phyloP scores from a whole-genome alignment of 2,113 vertebrate species.

The Takifugu bimaculatus region DNA sequence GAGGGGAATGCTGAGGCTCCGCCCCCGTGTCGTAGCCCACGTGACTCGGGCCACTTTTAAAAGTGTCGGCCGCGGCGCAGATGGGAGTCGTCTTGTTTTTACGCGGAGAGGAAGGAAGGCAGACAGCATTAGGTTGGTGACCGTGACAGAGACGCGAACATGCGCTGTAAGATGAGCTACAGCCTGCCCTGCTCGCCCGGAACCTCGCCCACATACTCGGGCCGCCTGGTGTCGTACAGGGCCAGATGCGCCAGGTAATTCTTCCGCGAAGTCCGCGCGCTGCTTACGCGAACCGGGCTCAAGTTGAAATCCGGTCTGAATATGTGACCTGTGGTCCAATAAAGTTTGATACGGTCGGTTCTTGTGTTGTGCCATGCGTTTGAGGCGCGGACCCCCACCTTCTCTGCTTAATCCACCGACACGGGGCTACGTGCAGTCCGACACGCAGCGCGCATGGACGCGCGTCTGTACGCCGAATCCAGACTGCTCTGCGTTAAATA shows the following conservation, averaged over 20 bases:
- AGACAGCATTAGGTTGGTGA: too few species aligned
- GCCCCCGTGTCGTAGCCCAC: background rate
- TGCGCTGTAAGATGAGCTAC: slow-evolving; percentile 72
- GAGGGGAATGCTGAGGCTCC: background rate
- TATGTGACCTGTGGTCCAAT: background rate
- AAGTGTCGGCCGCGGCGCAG: background rate
- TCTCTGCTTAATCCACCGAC: background rate
- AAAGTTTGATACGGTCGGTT: too few species aligned
- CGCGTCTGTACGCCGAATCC: too few species aligned
- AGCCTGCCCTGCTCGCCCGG: slow-evolving; percentile 65
- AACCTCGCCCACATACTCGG: slow-evolving; percentile 51
- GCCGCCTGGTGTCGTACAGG: slow-evolving; percentile 50
- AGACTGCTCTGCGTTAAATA: too few species aligned
- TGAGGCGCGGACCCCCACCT: background rate
- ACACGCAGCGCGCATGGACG: slow-evolving; percentile 1
- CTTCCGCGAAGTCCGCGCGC: too few species aligned
- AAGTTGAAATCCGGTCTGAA: too few species aligned
- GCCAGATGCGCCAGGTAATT: slow-evolving; percentile 62
- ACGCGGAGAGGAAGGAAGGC: background rate
- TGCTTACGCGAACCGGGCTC: too few species aligned
- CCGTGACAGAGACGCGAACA: background rate
- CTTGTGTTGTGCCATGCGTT: slow-evolving; percentile 3
- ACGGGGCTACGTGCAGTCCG: slow-evolving; percentile 28
- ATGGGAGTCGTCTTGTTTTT: background rate
- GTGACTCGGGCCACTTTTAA: background rate